Evolutionary conservation across 2,888 invertebrate species (phyloP).

Genomic region (Thelaira solivaga): DNA sequence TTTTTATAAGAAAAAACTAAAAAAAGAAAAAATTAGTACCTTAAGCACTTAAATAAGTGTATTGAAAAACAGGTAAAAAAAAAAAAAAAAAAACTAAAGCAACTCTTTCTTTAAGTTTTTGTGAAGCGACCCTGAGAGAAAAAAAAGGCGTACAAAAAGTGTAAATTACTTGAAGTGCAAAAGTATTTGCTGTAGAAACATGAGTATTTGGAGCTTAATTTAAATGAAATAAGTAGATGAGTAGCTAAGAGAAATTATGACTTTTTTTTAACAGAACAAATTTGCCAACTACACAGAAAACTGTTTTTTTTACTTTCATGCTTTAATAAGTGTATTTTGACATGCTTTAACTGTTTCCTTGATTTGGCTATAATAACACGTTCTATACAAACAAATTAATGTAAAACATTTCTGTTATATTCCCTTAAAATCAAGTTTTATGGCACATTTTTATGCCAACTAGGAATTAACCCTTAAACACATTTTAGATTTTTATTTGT

Average conservation of each 20-base stretch:
- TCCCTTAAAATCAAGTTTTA: too few relatives aligned
- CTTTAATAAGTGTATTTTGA: too few relatives aligned
- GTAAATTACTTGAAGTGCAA: constrained; percentile 11
- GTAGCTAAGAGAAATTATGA: neutral
- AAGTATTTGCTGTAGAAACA: neutral
- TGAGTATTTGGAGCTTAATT: neutral
- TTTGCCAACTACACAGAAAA: too few relatives aligned
- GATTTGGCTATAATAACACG: too few relatives aligned
- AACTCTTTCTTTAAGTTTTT: neutral
- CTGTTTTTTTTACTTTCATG: too few relatives aligned
- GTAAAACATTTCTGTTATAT: too few relatives aligned
- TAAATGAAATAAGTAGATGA: neutral
- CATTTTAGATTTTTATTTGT: too few relatives aligned
- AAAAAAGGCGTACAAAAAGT: neutral
- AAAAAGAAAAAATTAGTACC: neutral
- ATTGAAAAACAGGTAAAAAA: too few relatives aligned
- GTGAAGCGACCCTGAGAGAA: neutral
- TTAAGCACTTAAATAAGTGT: constrained; percentile 6
- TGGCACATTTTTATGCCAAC: too few relatives aligned
- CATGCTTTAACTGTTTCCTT: too few relatives aligned
- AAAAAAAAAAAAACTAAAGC: neutral
- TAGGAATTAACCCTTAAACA: too few relatives aligned
- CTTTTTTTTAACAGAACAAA: neutral
- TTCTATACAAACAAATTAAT: too few relatives aligned
- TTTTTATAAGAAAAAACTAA: neutral